Evolutionary conservation across 2,113 vertebrate species (phyloP), one percentile per base, ranked within the genome.

Genomic region (Promerops cafer): DNA sequence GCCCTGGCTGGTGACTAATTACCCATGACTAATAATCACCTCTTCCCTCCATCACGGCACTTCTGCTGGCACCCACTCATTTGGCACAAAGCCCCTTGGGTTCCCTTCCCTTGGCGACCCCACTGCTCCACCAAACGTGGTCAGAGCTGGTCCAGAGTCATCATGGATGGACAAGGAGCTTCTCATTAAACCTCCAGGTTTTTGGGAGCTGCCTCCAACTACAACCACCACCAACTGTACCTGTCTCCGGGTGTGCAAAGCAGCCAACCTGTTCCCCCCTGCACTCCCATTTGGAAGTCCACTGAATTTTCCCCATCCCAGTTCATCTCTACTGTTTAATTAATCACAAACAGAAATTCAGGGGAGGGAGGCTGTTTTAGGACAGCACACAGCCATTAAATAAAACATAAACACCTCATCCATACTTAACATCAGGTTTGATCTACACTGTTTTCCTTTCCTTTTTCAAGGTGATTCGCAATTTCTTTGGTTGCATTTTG

Each of bases 371-470:
- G 61, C 52, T 74, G 53, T 79, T 68, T 68, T 7, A 70, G 49
- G 78, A 53, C 61, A 75, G 45, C 31, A 45, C 24, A 50, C 30
- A 78, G 52, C 9, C 85, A 53, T 90, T 93, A 86, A 96, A 96
- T 96, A 96, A 97, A 96, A 96, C 59, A 96, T 88, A 88, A 92
- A 85, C 60, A 65, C 56, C 87, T 95, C 92, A 93, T 95, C 74
- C 54, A 81, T 89, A 71, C 80, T 94, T 90, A 61, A 92, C 68
- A 49, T 8, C 44, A 14, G 56, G 70, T 86, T 96, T 91, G 89
- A 94, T 93, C 82, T 83, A 31, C 21, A 4, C 61, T 68, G 85
- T 47, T 88, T 92, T 90, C 64, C 56, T 80, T 63, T 47, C 49
- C 30, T 17, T 86, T 86, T 91, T 56, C 83, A 63, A 86, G 79